Evolutionary conservation across 1,140 invertebrate species (phyloP), one percentile per base, ranked within the genome.

Genomic region (Eufriesea mexicana): DNA sequence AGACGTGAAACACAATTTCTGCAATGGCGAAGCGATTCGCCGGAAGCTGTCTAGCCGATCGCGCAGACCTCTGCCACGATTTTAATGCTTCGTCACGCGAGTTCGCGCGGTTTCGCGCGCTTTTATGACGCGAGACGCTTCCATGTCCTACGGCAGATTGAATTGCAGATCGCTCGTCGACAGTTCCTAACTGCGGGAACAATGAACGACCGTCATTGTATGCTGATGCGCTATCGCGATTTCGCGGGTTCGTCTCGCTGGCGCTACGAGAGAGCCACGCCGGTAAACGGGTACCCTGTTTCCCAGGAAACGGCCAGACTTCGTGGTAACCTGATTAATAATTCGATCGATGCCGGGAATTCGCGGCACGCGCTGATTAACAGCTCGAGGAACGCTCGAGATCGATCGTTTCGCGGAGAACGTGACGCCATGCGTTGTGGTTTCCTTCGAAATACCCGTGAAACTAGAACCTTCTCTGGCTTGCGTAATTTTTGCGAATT

Each of bases 161-260:
- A 89, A 89, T 89, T 89, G 88, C 88, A 89, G 87, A 89, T 89
- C 76, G 57, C 23, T 55, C 78, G 73, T 45, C 79, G 79, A 86
- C 86, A 88, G 78, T 86, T 86, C 85, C 82, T 89, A 89, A 89
- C 84, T 77, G 85, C 87, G 64, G 81, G 78, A 89, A 89, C 88
- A 89, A 89, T 89, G 85, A 88, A 76, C 87, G 81, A 62, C 62
- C 78, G 88, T 86, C 84, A 89, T 89, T 89, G 88, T 89, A 89
- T 89, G 88, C 87, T 89, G 88, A 89, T 89, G 79, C 64, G 61
- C 54, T 61, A 51, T 82, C 67, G 82, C 76, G 87, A 86, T 89
- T 89, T 86, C 76, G 87, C 83, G 77, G 84, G 84, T 79, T 57
- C 73, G 87, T 86, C 79, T 86, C 82, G 64, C 79, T 67, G 76